Conservation (phyloP, 2,888 invertebrate genomes). For the Tipula vernalis region DNA sequence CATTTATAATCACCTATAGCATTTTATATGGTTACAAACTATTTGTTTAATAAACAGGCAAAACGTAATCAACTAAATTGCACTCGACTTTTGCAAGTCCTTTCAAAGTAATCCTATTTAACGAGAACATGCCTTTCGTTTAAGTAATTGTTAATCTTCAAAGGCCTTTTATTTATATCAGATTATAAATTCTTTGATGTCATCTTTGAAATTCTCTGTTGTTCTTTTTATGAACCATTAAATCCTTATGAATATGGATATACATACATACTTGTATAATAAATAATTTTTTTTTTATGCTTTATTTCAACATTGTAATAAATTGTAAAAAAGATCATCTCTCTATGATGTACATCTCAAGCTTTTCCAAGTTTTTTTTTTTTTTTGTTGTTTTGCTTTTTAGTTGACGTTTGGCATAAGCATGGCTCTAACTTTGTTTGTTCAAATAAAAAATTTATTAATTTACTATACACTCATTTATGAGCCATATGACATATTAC, state of each 20-base stretch:
- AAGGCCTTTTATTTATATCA: neutral
- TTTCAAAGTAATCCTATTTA: neutral
- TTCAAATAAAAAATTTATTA: neutral
- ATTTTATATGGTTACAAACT: neutral
- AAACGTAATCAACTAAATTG: neutral
- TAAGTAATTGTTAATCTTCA: neutral
- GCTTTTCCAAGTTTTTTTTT: neutral
- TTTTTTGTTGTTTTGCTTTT: neutral
- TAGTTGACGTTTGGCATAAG: neutral
- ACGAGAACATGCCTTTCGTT: neutral
- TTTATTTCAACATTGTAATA: neutral
- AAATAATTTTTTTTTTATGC: neutral
- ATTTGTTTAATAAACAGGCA: neutral
- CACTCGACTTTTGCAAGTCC: neutral
- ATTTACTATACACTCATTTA: neutral
- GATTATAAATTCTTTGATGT: neutral
- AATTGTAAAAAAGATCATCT: neutral
- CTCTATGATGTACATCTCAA: neutral
- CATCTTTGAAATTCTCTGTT: neutral
- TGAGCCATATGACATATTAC: neutral
- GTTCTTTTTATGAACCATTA: neutral
- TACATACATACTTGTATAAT: neutral
- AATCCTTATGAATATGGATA: neutral
- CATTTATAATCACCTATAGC: neutral
- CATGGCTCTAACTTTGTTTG: neutral